Evolutionary conservation across 1,140 invertebrate species (phyloP).

Genomic region (Bombus superbus): DNA sequence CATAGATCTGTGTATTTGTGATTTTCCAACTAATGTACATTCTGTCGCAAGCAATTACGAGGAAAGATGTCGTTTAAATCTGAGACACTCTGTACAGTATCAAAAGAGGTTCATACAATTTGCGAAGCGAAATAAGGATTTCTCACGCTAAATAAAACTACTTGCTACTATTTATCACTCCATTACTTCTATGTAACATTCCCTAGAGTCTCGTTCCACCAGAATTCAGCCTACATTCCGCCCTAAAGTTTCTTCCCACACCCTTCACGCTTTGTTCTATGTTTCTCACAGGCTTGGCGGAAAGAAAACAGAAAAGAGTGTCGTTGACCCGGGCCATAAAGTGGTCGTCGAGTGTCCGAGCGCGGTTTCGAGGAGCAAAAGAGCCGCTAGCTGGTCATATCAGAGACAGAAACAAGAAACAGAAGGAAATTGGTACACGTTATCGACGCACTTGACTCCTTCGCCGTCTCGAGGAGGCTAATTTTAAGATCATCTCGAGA

Average conservation of each 20-base stretch:
- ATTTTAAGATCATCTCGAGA: slow-evolving; percentile 59
- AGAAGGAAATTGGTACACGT: slow-evolving; percentile 24
- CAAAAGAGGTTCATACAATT: no score
- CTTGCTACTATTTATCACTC: neutral
- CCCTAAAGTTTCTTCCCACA: neutral
- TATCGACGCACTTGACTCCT: slow-evolving; percentile 59
- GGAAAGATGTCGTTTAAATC: neutral
- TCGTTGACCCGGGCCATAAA: slow-evolving; percentile 24
- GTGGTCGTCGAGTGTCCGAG: slow-evolving; percentile 46
- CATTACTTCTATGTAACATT: neutral
- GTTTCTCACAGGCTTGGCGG: neutral
- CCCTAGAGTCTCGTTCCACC: neutral
- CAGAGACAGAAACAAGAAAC: slow-evolving; percentile 27
- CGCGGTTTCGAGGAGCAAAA: neutral
- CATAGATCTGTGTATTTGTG: no score
- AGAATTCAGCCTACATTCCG: neutral
- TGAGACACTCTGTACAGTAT: no score
- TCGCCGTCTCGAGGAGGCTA: slow-evolving; percentile 38
- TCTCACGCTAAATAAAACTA: neutral
- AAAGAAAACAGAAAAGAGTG: neutral
- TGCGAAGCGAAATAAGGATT: neutral
- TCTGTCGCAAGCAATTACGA: no score
- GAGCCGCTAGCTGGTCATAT: neutral
- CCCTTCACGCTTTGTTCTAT: neutral
- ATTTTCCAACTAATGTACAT: no score